phyloP scores from a whole-genome alignment of 2,113 vertebrate genomes.

The Melanerpes formicivorus region DNA sequence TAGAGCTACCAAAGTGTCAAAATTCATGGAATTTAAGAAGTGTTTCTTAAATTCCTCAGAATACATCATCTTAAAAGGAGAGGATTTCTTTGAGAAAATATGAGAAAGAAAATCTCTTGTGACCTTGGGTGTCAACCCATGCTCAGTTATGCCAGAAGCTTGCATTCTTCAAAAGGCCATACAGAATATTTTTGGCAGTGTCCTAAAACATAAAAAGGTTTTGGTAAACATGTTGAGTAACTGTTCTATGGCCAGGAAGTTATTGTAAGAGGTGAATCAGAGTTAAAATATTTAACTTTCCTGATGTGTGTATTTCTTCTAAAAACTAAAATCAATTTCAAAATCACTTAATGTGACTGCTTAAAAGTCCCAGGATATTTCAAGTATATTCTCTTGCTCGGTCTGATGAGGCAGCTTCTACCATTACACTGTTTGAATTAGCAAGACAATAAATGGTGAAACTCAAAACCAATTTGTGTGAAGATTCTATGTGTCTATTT shows the following conservation, averaged over 20 bases:
- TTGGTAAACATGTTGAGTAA: background rate
- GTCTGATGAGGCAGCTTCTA: background rate
- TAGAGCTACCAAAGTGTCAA: background rate
- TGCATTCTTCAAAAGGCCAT: background rate
- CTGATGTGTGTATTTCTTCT: background rate
- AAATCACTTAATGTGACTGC: background rate
- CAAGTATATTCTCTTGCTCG: background rate
- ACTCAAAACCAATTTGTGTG: background rate
- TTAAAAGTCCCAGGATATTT: background rate
- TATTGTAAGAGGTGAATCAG: background rate
- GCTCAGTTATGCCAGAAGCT: background rate
- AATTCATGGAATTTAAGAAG: background rate
- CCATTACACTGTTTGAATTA: background rate
- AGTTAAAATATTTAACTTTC: background rate
- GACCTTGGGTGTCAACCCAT: background rate
- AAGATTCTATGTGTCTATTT: background rate
- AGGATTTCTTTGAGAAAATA: background rate
- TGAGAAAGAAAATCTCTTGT: background rate
- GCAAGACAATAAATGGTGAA: background rate
- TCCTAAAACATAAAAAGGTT: background rate
- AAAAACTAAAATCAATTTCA: background rate
- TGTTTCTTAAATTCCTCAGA: background rate
- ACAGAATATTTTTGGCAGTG: background rate
- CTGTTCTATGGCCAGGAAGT: background rate
- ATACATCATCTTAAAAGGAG: background rate